Evolutionary conservation across 2,797 vertebrate species (phyloP), one percentile per base, ranked within the genome.

Genomic region (Perodicticus potto): DNA sequence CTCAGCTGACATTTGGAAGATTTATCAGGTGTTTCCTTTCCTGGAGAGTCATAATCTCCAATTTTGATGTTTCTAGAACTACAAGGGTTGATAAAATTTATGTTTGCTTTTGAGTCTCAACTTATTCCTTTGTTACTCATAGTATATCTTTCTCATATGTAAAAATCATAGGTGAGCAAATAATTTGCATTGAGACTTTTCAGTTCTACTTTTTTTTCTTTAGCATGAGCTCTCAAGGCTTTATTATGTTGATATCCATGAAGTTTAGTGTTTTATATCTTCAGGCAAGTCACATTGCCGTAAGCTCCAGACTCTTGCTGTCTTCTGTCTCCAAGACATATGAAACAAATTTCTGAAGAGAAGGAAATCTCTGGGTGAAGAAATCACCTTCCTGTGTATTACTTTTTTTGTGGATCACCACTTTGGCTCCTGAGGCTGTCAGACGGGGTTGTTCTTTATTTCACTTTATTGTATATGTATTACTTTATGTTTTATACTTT

Each of bases 301-400:
- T 14, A 49, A 4, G 2, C 3, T 19, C 14, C 10, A 8, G 32
- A 29, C 19, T 29, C 12, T 3, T 7, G 1, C 32, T 57, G 17
- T 37, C 37, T 29, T 67, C 45, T 57, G 59, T 73, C 32, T 40
- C 69, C 37, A 16, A 3, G 25, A 3, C 25, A 12, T 3, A 8
- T 5, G 37, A 74, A 72, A 65, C 4, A 25, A 80, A 23, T 76
- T 45, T 34, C 17, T 2, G 1, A 80, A 72, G 2, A 78, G 82
- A 53, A 22, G 10, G 27, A 20, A 6, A 5, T 4, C 29, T 72
- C 59, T 25, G 55, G 63, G 7, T 9, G 11, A 53, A 78, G 22
- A 72, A 4, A 34, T 4, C 14, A 19, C 0, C 6, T 80, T 14
- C 0, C 17, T 3, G 0, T n/a, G 7, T 1, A 3, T 9, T 67